Evolutionary conservation across 2,113 vertebrate species (phyloP).

Genomic region (Steatornis caripensis): DNA sequence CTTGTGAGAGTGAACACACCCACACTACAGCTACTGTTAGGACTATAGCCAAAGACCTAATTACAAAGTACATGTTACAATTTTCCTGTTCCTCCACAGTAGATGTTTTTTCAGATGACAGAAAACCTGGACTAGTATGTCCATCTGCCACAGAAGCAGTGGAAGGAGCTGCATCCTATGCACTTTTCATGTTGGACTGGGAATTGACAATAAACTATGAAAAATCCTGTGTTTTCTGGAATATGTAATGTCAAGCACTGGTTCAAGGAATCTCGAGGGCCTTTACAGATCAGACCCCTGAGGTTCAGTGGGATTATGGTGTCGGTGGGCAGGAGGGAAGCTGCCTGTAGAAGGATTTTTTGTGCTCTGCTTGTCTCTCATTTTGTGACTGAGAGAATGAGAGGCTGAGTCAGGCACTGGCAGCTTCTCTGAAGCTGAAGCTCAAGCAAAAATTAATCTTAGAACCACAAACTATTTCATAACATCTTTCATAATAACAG

Average conservation of each 20-base stretch:
- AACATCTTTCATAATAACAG: conserved; percentile 46
- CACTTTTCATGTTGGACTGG: neutral
- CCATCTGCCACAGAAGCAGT: neutral
- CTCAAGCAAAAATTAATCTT: conserved; percentile 45
- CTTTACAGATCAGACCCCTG: neutral
- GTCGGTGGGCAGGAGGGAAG: neutral
- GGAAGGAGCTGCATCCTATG: neutral
- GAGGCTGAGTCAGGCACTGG: neutral
- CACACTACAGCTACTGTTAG: neutral
- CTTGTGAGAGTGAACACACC: neutral
- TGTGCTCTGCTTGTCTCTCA: neutral
- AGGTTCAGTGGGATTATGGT: neutral
- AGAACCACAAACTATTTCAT: conserved; percentile 54
- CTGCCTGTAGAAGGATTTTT: neutral
- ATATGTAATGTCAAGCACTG: neutral
- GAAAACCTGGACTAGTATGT: neutral
- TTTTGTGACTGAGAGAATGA: neutral
- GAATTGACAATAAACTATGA: neutral
- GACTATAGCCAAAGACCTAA: neutral
- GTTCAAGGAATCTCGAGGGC: neutral
- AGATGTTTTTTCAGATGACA: neutral
- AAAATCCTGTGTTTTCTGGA: neutral
- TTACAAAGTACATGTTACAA: neutral
- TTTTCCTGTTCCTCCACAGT: neutral
- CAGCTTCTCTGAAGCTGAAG: neutral